phyloP scores from a whole-genome alignment of 2,888 invertebrate genomes.

The Cephus spinipes region DNA sequence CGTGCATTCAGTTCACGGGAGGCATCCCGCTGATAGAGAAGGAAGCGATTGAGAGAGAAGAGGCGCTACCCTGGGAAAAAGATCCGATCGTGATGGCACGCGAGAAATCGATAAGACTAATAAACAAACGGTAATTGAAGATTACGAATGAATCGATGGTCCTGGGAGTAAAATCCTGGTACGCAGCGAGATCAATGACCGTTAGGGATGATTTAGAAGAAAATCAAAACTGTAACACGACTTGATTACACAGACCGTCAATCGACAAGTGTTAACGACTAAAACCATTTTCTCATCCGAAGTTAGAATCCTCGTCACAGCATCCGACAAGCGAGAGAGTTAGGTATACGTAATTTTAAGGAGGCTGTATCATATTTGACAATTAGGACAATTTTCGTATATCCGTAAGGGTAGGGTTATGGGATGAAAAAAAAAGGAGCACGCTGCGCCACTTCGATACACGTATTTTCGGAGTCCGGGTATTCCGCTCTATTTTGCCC shows the following conservation, averaged over 20 bases:
- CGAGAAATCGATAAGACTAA: conserved; percentile 28
- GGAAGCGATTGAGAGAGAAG: background rate
- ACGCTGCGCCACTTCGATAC: conserved; percentile 41
- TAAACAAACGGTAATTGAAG: conserved; percentile 19
- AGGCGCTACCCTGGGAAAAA: background rate
- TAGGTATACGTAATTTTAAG: background rate
- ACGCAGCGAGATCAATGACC: too few relatives aligned
- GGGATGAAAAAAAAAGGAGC: background rate
- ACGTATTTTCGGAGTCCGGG: conserved; percentile 52
- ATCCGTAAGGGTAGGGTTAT: too few relatives aligned
- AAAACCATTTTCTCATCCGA: background rate
- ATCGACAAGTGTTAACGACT: background rate
- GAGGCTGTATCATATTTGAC: background rate
- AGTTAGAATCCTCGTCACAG: background rate
- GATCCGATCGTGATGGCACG: conserved; percentile 8
- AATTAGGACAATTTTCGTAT: too few relatives aligned
- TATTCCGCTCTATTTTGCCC: conserved; percentile 58
- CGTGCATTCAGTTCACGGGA: conserved; percentile 17
- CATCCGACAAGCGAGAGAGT: background rate
- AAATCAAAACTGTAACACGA: background rate
- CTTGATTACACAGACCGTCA: background rate
- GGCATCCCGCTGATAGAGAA: conserved; percentile 10
- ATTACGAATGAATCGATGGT: background rate
- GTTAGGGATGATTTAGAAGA: background rate
- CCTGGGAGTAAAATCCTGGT: too few relatives aligned